These are phyloP conservation scores for Geotrypetes seraphini DNA, from an alignment of 2,797 vertebrate genomes.

Conservation along the genomic window DNA sequence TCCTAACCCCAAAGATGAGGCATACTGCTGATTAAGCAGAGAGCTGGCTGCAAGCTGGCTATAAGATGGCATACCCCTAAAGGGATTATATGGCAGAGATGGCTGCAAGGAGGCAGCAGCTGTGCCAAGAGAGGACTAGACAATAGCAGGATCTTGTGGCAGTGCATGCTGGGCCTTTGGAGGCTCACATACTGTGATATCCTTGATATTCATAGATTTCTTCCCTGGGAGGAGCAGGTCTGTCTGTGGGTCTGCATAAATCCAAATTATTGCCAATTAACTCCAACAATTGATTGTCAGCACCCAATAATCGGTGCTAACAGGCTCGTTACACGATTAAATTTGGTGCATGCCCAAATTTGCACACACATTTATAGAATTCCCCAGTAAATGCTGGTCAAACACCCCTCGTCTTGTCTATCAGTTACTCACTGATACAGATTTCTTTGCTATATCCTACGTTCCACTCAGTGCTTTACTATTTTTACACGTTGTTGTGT, in stretches of 20 bases:
- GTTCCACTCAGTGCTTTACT: no score
- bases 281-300: no score
- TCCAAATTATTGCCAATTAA: no score
- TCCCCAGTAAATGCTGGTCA: no score
- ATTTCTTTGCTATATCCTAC: no score
- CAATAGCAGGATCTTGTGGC: constrained; percentile 86
- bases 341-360: no score
- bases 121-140: constrained; percentile 78
- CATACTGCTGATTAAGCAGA: constrained; percentile 82
- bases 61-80: constrained; percentile 73
- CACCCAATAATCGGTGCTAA: no score
- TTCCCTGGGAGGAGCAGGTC: constrained; percentile 78
- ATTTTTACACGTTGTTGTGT: no score
- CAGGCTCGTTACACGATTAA: no score
- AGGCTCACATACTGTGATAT: constrained; percentile 83
- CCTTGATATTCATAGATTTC: constrained; percentile 94
- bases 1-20: constrained; percentile 75
- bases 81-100: constrained; percentile 74
- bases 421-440: no score
- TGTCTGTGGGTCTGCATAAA: constrained; percentile 80
- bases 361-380: no score
- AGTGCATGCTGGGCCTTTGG: constrained; percentile 77
- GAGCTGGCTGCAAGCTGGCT: constrained; percentile 80
- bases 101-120: constrained; percentile 66
- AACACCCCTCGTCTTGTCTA: no score